These are phyloP conservation scores for Coracopsis vasa DNA, from an alignment of 2,113 vertebrate genomes.

Conservation along the genomic window DNA sequence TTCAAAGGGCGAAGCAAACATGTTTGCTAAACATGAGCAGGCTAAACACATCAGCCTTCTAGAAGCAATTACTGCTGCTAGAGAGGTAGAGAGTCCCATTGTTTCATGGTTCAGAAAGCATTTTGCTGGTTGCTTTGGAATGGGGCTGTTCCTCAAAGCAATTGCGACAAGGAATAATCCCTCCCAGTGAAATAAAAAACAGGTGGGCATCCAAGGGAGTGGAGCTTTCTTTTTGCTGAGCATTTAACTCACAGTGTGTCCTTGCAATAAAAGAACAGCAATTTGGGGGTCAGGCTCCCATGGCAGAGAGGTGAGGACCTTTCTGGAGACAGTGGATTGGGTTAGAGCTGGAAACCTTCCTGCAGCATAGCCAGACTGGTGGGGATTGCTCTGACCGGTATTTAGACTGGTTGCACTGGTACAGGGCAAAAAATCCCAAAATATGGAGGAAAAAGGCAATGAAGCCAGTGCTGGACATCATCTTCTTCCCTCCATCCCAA, in stretches of 20 bases:
- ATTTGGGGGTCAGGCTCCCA: not conserved
- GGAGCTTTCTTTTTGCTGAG: not conserved
- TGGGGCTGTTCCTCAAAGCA: not conserved
- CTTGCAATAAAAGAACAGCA: not conserved
- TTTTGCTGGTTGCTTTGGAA: not conserved
- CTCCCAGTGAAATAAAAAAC: constrained; percentile 25
- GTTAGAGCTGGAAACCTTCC: not conserved
- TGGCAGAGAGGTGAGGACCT: not conserved
- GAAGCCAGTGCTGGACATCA: not conserved
- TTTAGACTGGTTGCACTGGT: not conserved
- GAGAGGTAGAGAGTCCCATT: not conserved
- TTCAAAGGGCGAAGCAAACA: not conserved
- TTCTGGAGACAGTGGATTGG: not conserved
- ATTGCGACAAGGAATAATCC: not conserved
- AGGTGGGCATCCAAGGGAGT: not conserved
- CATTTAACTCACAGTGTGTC: not conserved
- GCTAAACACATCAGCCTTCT: constrained; percentile 7
- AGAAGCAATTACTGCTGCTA: constrained; percentile 17
- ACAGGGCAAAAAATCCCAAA: not conserved
- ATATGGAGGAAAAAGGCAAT: not conserved
- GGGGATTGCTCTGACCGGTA: not conserved
- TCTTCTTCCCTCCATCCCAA: not conserved
- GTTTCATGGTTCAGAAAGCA: not conserved
- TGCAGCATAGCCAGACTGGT: fast-evolving
- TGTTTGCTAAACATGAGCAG: constrained; percentile 10